These are phyloP conservation scores for Cercocebus atys DNA, from an alignment of 2,113 vertebrate genomes.

Conservation along the genomic window DNA sequence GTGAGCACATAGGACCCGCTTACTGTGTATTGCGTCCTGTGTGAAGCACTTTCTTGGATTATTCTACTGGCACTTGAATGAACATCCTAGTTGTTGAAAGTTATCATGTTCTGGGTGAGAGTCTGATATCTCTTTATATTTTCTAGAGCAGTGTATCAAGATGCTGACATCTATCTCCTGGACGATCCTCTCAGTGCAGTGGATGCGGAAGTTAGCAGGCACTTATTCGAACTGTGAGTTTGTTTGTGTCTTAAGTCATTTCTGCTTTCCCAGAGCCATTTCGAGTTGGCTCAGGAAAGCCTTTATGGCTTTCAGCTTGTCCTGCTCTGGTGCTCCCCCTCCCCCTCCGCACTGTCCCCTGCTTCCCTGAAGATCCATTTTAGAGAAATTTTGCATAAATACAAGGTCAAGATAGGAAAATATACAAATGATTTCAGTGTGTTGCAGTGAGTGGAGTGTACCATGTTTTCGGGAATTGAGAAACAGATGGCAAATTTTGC, in stretches of 20 bases:
- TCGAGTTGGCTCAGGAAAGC: accelerated
- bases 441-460: not conserved
- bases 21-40: accelerated
- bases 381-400: not conserved
- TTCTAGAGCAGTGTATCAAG: slow-evolving; percentile 94
- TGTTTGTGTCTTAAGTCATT: not conserved
- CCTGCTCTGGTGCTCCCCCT: too few relatives aligned
- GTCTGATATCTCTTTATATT: not conserved
- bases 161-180: slow-evolving; percentile 96
- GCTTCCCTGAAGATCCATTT: not conserved
- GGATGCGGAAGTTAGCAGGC: slow-evolving; percentile 94
- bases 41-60: accelerated
- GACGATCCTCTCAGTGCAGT: slow-evolving; percentile 97
- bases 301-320: accelerated
- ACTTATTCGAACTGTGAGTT: slow-evolving; percentile 95
- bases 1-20: accelerated
- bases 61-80: accelerated
- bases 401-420: not conserved
- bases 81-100: not conserved
- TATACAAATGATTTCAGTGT: too few relatives aligned
- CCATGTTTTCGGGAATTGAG: not conserved
- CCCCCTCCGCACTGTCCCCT: too few relatives aligned
- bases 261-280: not conserved
- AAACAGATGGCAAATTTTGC: not conserved
- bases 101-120: accelerated